Conservation (phyloP, 2,113 vertebrate species). For the Scalopus aquaticus region DNA sequence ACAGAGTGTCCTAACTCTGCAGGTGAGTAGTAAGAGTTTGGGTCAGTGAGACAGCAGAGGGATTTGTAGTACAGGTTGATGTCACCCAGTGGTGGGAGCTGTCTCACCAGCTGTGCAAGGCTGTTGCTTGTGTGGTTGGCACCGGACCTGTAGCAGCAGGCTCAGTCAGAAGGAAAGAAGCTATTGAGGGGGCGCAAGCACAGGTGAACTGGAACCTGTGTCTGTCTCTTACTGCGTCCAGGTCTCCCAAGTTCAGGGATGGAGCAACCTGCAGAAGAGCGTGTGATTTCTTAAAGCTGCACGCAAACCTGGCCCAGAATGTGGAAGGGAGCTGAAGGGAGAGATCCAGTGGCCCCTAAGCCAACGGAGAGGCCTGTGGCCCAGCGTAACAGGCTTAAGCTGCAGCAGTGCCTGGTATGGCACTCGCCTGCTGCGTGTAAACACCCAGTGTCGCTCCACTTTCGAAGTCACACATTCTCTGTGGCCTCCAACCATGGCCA, state of each 20-base stretch:
- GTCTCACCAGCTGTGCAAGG: rapidly evolving
- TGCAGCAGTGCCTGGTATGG: background rate
- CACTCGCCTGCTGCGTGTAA: rapidly evolving
- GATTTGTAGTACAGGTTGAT: rapidly evolving
- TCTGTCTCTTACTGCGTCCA: background rate
- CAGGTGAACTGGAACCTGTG: background rate
- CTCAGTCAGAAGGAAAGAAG: rapidly evolving
- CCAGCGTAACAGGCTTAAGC: rapidly evolving
- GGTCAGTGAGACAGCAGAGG: background rate
- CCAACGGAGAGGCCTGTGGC: too few relatives aligned
- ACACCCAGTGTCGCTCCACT: background rate
- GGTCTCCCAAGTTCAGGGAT: background rate
- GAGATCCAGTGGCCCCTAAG: background rate
- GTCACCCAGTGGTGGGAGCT: rapidly evolving
- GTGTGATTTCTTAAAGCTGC: background rate
- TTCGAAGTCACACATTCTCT: background rate
- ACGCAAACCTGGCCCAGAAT: too few relatives aligned
- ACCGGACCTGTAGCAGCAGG: rapidly evolving
- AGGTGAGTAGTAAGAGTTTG: too few relatives aligned
- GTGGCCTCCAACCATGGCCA: too few relatives aligned
- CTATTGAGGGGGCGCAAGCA: background rate
- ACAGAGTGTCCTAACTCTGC: too few relatives aligned
- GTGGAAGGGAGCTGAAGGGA: background rate
- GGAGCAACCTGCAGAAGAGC: too few relatives aligned
- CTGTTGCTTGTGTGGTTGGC: background rate